Percentiles rank a stretch among this genome's conserved stretches.
phyloP scores from a whole-genome alignment of 2,797 vertebrate genomes.

The Acipenser oxyrinchus region DNA sequence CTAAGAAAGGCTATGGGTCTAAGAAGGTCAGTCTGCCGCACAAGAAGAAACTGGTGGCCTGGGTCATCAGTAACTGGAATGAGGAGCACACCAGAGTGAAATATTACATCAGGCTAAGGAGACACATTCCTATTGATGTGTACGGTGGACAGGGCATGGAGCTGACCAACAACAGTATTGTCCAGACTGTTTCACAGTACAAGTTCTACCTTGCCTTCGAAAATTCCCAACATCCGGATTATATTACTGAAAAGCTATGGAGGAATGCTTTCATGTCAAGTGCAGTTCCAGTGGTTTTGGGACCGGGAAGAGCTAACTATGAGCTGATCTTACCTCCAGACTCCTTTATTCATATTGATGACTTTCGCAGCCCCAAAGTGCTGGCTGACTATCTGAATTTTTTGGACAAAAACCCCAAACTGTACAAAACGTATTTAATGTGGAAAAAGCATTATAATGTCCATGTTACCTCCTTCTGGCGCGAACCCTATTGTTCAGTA shows the following conservation, averaged over 20 bases:
- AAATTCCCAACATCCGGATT: constrained; percentile 87
- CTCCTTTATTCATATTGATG: constrained; percentile 87
- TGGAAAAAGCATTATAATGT: constrained; percentile 72
- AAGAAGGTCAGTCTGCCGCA: not conserved
- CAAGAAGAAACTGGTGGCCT: constrained; percentile 63
- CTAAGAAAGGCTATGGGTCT: constrained; percentile 7
- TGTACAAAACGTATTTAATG: constrained; percentile 66
- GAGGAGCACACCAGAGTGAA: constrained; percentile 70
- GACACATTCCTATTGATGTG: constrained; percentile 67
- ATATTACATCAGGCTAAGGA: constrained; percentile 63
- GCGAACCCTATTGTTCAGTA: constrained; percentile 73
- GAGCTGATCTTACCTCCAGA: constrained; percentile 78
- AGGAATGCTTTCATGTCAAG: constrained; percentile 70
- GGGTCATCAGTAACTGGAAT: constrained; percentile 89
- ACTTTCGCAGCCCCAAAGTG: constrained; percentile 64
- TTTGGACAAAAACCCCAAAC: constrained; percentile 55
- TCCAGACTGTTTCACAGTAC: constrained; percentile 63
- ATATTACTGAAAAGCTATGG: constrained; percentile 94
- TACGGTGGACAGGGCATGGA: constrained; percentile 55
- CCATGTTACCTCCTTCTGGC: constrained; percentile 68
- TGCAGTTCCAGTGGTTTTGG: constrained; percentile 79
- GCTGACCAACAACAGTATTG: constrained; percentile 46
- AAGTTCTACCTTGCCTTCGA: constrained; percentile 92
- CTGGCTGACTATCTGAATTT: constrained; percentile 74
- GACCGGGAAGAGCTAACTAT: constrained; percentile 75